These are phyloP conservation scores for Scaptodrosophila latifasciaeformis DNA, from an alignment of 2,888 invertebrate species.

Conservation along the genomic window DNA sequence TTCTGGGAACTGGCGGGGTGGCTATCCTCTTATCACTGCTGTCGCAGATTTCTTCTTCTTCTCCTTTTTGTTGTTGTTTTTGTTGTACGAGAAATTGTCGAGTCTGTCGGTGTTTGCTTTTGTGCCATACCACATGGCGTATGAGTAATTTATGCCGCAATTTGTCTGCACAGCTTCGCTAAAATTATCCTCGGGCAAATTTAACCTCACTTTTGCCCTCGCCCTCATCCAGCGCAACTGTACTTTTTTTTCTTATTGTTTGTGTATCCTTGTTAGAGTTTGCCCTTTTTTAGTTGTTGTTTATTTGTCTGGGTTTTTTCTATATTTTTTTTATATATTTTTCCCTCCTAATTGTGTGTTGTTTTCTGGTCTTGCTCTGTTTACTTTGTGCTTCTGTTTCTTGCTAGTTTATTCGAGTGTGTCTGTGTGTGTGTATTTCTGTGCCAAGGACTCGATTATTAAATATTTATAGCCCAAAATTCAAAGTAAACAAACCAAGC, in stretches of 20 bases:
- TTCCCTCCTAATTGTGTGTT: conserved; percentile 9
- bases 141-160: conserved; percentile 34
- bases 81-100: too few species aligned
- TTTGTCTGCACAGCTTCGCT: not conserved
- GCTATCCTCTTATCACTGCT: not conserved
- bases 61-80: not conserved
- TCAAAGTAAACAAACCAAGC: conserved; percentile 43
- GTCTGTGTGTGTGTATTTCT: conserved; percentile 2
- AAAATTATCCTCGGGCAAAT: not conserved
- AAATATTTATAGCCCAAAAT: conserved; percentile 54
- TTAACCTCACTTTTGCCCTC: not conserved
- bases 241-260: too few species aligned
- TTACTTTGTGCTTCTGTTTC: not conserved
- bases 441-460: conserved; percentile 52
- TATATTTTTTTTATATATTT: too few species aligned
- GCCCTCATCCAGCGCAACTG: not conserved
- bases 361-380: not conserved
- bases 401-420: not conserved
- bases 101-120: too few species aligned
- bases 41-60: conserved; percentile 8
- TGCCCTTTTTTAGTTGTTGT: too few species aligned
- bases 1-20: not conserved
- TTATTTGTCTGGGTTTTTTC: conserved; percentile 1
- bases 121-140: conserved; percentile 32
- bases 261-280: too few species aligned